Evolutionary conservation across 2,797 vertebrate genomes (phyloP), one percentile per base, ranked within the genome.

Genomic region (Buceros bicornis): DNA sequence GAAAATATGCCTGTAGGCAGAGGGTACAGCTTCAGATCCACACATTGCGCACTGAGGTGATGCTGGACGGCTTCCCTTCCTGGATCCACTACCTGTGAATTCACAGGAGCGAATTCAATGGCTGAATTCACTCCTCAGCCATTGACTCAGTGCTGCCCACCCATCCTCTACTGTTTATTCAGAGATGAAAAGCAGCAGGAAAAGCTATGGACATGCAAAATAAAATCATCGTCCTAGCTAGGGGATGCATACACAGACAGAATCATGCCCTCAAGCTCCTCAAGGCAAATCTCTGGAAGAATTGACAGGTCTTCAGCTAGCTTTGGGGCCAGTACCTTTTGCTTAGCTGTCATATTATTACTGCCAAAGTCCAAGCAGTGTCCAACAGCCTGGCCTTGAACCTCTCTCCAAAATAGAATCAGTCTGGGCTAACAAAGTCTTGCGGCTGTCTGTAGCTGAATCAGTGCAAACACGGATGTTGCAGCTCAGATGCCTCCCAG

Each of bases 1-100:
- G 76, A 17, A 60, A 67, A 61, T 2, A 4, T 26, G 24, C 64
- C n/a, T 81, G 0, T 4, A 1, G 0, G 8, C 29, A 25, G 33
- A 78, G 29, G 42, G 33, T 19, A 25, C n/a, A 87, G 51, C 72
- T 25, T 37, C 67, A 83, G 69, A 37, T 19, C 47, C 40, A 20
- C 17, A 5, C 11, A 15, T 33, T 7, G 33, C 56, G 81, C 67
- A 33, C 51, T 11, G 53, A 61, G 48, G 22, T 0, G 20, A 8
- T 35, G 19, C 62, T 79, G 78, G 60, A 15, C 1, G 2, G 15
- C 64, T 50, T 85, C 33, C 74, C 42, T 40, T 56, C 42, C 16
- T 5, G 4, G 29, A 40, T 26, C 53, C 45, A 6, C 6, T 53
- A 5, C 45, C 37, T 54, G 37, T n/a, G 51, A 45, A 25, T 21